Percentiles rank a stretch among this genome's conserved stretches.
Conservation (phyloP, 2,888 invertebrate species). For the Stomorhina lunata region DNA sequence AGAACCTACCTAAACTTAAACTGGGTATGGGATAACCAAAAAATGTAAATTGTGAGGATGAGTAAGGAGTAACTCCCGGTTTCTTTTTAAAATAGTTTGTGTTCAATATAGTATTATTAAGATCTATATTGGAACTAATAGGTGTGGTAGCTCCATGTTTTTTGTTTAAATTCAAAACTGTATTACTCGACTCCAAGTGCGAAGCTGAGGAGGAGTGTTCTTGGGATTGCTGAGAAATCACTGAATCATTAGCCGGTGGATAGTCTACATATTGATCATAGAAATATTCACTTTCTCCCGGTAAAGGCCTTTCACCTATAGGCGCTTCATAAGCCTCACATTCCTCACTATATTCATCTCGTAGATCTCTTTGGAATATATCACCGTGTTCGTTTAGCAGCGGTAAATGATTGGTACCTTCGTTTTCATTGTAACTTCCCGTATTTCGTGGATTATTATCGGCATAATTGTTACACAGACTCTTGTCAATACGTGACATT, state of each 20-base stretch:
- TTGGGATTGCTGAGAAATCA: constrained; percentile 1
- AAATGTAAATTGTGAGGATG: constrained; percentile 85
- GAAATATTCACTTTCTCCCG: constrained; percentile 90
- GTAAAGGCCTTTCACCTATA: constrained; percentile 83
- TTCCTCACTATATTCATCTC: constrained; percentile 81
- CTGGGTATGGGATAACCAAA: constrained; percentile 91
- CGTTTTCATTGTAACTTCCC: constrained; percentile 48
- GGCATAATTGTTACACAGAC: constrained; percentile 82
- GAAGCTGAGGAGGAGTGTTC: constrained; percentile 43
- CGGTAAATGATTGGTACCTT: constrained; percentile 80
- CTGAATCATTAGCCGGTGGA: constrained; percentile 80
- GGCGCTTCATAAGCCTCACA: constrained; percentile 75
- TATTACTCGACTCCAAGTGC: constrained; percentile 69
- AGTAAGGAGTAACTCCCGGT: constrained; percentile 66
- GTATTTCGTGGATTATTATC: constrained; percentile 71
- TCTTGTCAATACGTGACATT: constrained; percentile 85
- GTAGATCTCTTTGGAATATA: constrained; percentile 82
- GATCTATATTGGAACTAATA: constrained; percentile 82
- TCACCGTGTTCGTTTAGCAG: constrained; percentile 86
- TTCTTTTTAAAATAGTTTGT: constrained; percentile 77
- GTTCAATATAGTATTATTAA: constrained; percentile 79
- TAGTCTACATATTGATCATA: constrained; percentile 92
- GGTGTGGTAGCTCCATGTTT: constrained; percentile 78
- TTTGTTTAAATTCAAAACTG: constrained; percentile 75
- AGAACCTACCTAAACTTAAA: constrained; percentile 85